phyloP scores from a whole-genome alignment of 2,797 vertebrate species.

The Hypotaenidia philippensis region DNA sequence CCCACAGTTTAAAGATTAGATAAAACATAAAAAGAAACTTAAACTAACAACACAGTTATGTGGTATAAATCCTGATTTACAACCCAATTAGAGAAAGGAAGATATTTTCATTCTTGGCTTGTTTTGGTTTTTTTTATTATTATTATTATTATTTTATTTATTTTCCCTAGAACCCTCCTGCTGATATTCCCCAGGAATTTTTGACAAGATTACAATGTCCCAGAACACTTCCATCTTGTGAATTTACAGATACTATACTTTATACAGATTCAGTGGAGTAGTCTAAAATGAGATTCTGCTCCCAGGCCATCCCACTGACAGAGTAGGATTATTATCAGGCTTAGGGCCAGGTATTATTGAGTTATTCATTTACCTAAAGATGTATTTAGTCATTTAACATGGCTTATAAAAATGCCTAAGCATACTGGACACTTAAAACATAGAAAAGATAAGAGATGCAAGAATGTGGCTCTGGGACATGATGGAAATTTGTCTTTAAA shows the following conservation, averaged over 20 bases:
- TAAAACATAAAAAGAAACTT: not conserved
- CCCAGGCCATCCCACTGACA: not conserved
- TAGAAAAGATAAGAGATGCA: not conserved
- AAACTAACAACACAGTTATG: not conserved
- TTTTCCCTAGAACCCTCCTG: not conserved
- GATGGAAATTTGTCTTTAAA: not conserved
- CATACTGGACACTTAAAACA: not conserved
- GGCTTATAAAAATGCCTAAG: not conserved
- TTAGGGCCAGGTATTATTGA: not conserved
- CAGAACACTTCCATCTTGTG: not conserved
- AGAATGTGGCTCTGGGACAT: not conserved
- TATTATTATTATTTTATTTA: no score
- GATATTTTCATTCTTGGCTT: not conserved
- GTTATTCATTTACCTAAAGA: not conserved
- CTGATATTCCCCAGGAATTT: not conserved
- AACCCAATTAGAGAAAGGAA: not conserved
- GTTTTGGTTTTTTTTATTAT: no score
- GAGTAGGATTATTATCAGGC: not conserved
- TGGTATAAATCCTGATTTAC: not conserved
- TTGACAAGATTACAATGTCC: not conserved
- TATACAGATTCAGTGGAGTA: not conserved
- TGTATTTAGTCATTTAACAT: not conserved
- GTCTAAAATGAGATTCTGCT: not conserved
- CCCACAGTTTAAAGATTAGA: not conserved
- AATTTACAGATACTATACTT: not conserved